These are phyloP conservation scores for Burhinus oedicnemus DNA, from an alignment of 2,113 vertebrate genomes.

Conservation along the genomic window DNA sequence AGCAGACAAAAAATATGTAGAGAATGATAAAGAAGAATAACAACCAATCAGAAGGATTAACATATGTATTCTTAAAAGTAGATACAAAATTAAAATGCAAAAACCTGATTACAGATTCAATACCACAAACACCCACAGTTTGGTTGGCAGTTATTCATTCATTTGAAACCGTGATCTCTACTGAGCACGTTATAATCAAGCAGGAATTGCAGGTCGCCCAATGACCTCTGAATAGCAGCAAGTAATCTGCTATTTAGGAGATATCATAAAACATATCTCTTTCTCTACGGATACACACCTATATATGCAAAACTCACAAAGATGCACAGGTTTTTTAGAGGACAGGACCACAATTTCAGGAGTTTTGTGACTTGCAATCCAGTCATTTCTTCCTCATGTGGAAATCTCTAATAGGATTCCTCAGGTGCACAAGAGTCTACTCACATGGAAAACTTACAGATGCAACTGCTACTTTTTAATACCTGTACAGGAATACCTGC, in stretches of 20 bases:
- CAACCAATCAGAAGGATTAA: background rate
- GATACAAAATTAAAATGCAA: background rate
- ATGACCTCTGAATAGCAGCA: background rate
- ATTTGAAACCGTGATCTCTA: background rate
- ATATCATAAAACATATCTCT: background rate
- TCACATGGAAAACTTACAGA: background rate
- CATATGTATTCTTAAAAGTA: background rate
- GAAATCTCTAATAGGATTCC: background rate
- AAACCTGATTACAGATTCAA: background rate
- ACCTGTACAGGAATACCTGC: background rate
- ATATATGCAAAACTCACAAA: background rate
- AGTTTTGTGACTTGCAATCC: background rate
- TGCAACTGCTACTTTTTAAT: background rate
- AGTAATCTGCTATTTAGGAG: background rate
- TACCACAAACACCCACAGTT: background rate
- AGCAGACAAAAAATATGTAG: background rate
- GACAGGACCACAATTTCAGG: background rate
- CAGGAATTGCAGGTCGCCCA: background rate
- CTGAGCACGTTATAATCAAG: background rate
- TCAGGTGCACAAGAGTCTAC: background rate
- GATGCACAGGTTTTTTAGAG: background rate
- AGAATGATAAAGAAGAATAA: background rate
- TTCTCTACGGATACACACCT: background rate
- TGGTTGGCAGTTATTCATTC: background rate
- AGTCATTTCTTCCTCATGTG: background rate